Conservation (phyloP, 2,888 invertebrate genomes). For the Mactromeris polynyma region DNA sequence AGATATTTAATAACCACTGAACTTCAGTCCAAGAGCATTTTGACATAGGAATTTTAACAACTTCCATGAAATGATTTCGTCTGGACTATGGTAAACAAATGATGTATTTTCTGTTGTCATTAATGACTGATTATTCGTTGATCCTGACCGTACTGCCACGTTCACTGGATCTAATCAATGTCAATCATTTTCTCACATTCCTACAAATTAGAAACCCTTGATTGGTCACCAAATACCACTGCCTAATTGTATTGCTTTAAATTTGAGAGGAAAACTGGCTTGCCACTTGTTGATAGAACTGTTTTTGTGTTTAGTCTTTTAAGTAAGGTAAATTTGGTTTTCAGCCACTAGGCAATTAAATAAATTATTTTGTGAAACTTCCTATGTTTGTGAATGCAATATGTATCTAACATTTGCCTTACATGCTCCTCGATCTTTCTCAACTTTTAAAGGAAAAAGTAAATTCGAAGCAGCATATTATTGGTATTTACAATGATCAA, state of each 20-base stretch:
- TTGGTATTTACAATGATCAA: too few relatives aligned
- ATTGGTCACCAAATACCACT: constrained; percentile 12
- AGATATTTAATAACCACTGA: too few relatives aligned
- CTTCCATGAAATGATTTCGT: background rate
- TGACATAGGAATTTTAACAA: too few relatives aligned
- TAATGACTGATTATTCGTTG: background rate
- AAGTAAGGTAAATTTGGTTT: background rate
- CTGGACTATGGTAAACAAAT: background rate
- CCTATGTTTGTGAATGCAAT: too few relatives aligned
- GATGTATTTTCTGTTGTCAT: background rate
- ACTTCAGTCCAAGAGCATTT: too few relatives aligned
- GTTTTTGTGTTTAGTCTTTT: background rate
- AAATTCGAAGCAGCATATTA: too few relatives aligned
- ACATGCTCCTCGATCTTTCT: too few relatives aligned
- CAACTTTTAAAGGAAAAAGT: too few relatives aligned
- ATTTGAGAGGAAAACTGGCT: background rate
- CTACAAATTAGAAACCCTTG: constrained; percentile 12
- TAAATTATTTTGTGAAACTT: too few relatives aligned
- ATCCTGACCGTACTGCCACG: background rate
- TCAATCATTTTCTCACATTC: constrained; percentile 5
- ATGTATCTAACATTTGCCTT: too few relatives aligned
- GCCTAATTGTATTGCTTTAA: background rate
- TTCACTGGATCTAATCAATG: background rate
- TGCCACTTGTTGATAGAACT: background rate
- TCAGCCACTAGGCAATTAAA: too few relatives aligned